These are phyloP conservation scores for Aphis gossypii DNA, from an alignment of 1,140 invertebrate species.

Conservation along the genomic window DNA sequence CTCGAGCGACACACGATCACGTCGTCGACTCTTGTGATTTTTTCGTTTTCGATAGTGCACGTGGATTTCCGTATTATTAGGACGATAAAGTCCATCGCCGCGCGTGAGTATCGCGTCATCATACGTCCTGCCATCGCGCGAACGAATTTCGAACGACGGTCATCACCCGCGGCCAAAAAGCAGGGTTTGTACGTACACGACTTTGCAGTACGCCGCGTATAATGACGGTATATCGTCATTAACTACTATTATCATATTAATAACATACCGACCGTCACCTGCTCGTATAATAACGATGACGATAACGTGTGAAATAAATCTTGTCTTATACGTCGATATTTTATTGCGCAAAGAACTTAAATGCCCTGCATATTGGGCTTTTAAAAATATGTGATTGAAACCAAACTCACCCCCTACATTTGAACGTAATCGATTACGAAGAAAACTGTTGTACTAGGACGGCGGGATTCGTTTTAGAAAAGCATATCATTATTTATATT, in stretches of 20 bases:
- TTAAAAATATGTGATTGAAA: not conserved
- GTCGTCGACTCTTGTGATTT: not conserved
- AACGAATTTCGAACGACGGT: too few relatives aligned
- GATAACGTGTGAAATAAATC: too few relatives aligned
- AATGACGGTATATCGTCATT: too few relatives aligned
- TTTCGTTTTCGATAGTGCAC: not conserved
- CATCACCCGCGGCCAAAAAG: too few relatives aligned
- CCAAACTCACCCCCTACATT: not conserved
- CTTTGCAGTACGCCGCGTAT: too few relatives aligned
- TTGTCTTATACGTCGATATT: too few relatives aligned
- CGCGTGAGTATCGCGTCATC: too few relatives aligned
- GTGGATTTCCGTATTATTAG: not conserved
- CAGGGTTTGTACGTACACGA: too few relatives aligned
- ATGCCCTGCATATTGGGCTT: not conserved
- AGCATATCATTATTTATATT: not conserved
- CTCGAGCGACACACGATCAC: not conserved
- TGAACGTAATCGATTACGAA: not conserved
- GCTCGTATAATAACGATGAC: not conserved
- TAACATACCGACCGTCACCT: not conserved
- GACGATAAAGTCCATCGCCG: too few relatives aligned
- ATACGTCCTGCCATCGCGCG: too few relatives aligned
- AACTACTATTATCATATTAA: too few relatives aligned
- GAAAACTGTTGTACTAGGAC: not conserved
- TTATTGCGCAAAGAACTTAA: too few relatives aligned
- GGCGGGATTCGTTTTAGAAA: not conserved